Evolutionary conservation across 2,797 vertebrate genomes (phyloP).

Genomic region (Acanthurus lineatus): DNA sequence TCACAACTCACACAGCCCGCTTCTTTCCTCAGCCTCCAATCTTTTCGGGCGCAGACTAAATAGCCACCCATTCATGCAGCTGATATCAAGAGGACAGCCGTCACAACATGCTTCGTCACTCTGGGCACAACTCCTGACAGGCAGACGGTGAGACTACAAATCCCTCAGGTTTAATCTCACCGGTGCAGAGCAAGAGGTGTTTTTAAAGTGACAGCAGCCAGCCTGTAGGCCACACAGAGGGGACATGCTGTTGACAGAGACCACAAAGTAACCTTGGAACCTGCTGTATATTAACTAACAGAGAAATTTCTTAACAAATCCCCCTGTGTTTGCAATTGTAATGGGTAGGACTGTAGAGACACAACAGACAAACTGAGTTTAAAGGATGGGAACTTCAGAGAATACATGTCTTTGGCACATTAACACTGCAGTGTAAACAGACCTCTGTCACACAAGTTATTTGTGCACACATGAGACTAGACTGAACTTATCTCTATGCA

Average conservation of each 20-base stretch:
- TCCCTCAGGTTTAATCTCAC: slow-evolving; percentile 72
- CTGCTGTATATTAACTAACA: slow-evolving; percentile 48
- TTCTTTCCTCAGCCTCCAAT: slow-evolving; percentile 44
- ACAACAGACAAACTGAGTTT: slow-evolving; percentile 60
- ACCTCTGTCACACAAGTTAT: slow-evolving; percentile 37
- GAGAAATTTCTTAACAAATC: slow-evolving; percentile 63
- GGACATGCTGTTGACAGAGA: slow-evolving; percentile 38
- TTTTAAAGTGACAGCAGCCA: slow-evolving; percentile 46
- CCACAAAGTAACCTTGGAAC: slow-evolving; percentile 54
- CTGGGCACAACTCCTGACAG: slow-evolving; percentile 59
- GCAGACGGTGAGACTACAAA: slow-evolving; percentile 73
- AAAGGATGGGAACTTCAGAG: slow-evolving; percentile 51
- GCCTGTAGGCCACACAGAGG: slow-evolving; percentile 52
- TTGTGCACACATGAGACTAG: slow-evolving; percentile 45
- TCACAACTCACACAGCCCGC: slow-evolving; percentile 45
- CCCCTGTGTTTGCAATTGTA: slow-evolving; percentile 56
- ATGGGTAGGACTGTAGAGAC: slow-evolving; percentile 37
- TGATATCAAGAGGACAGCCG: slow-evolving; percentile 66
- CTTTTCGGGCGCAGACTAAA: slow-evolving; percentile 69
- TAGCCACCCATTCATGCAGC: slow-evolving; percentile 59
- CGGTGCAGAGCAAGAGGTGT: slow-evolving; percentile 21
- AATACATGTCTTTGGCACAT: slow-evolving; percentile 46
- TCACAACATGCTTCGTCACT: slow-evolving; percentile 76
- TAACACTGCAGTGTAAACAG: slow-evolving; percentile 49
- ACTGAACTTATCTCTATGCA: slow-evolving; percentile 52